phyloP scores from a whole-genome alignment of 2,797 vertebrate genomes.

The Glyptemys insculpta region DNA sequence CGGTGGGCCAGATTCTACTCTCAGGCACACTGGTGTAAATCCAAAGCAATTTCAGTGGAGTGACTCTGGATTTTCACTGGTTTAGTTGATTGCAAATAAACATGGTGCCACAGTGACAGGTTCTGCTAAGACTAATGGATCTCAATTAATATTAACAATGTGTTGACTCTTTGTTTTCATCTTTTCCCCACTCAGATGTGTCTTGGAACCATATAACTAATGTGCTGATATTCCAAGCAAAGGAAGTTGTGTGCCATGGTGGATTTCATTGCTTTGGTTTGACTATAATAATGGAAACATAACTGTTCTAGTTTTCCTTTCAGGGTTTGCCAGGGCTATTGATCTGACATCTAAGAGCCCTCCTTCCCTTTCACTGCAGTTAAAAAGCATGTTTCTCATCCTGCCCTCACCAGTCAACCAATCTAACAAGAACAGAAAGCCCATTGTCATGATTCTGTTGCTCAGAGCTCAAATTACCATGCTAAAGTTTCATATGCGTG shows the following conservation, averaged over 20 bases:
- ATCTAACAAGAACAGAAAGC: slow-evolving; percentile 16
- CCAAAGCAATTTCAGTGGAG: neutral
- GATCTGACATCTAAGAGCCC: neutral
- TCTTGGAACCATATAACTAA: slow-evolving; percentile 66
- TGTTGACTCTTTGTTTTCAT: slow-evolving; percentile 60
- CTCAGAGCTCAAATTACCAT: slow-evolving; percentile 15
- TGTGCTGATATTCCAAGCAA: slow-evolving; percentile 49
- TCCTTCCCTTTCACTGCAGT: neutral
- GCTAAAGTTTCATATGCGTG: slow-evolving; percentile 34
- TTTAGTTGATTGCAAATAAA: neutral
- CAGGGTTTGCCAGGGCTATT: neutral
- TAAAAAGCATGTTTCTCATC: slow-evolving; percentile 11
- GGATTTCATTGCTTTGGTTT: slow-evolving; percentile 41
- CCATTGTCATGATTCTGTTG: neutral
- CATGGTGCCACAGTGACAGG: too few relatives aligned
- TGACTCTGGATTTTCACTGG: neutral
- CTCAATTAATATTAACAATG: slow-evolving; percentile 64
- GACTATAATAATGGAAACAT: slow-evolving; percentile 23
- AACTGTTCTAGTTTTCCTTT: neutral
- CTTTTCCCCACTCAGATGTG: slow-evolving; percentile 47
- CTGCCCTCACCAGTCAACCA: slow-evolving; percentile 21
- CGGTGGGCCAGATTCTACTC: neutral
- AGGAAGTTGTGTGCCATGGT: slow-evolving; percentile 55
- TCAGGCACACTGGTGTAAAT: neutral
- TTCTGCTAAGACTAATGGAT: slow-evolving; percentile 38